These are phyloP conservation scores for Galendromus occidentalis DNA, from an alignment of 1,140 invertebrate genomes.

Conservation along the genomic window DNA sequence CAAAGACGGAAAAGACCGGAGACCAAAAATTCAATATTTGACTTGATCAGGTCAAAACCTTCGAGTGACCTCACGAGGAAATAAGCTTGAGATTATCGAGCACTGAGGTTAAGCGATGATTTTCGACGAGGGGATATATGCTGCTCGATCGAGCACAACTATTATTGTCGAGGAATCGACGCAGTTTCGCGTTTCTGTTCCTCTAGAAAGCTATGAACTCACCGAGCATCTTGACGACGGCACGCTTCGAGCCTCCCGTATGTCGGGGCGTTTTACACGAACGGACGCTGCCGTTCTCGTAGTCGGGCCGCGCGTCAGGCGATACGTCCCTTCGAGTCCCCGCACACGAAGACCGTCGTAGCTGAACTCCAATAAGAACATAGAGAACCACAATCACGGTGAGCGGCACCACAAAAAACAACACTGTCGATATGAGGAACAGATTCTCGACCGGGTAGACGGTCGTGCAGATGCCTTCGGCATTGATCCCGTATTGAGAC, in stretches of 20 bases:
- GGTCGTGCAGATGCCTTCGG: slow-evolving; percentile 2
- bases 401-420: slow-evolving; percentile 71
- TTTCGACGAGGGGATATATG: too few relatives aligned
- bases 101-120: too few relatives aligned
- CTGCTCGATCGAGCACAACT: too few relatives aligned
- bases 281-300: slow-evolving; percentile 15
- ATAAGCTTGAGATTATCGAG: too few relatives aligned
- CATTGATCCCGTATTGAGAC: slow-evolving; percentile 27
- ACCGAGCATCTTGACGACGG: slow-evolving; percentile 44
- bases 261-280: slow-evolving; percentile 19
- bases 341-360: slow-evolving; percentile 36
- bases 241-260: slow-evolving; percentile 23
- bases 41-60: too few relatives aligned
- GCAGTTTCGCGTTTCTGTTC: too few relatives aligned
- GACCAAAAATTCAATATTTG: too few relatives aligned
- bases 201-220: slow-evolving; percentile 24
- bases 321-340: not conserved
- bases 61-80: too few relatives aligned
- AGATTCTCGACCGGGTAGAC: slow-evolving; percentile 32
- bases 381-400: slow-evolving; percentile 61
- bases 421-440: slow-evolving; percentile 58
- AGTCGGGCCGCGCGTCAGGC: slow-evolving; percentile 12
- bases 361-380: slow-evolving; percentile 50
- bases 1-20: too few relatives aligned
- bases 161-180: too few relatives aligned